Conservation (phyloP, 2,888 invertebrate species). For the Camptogramma bilineatum region DNA sequence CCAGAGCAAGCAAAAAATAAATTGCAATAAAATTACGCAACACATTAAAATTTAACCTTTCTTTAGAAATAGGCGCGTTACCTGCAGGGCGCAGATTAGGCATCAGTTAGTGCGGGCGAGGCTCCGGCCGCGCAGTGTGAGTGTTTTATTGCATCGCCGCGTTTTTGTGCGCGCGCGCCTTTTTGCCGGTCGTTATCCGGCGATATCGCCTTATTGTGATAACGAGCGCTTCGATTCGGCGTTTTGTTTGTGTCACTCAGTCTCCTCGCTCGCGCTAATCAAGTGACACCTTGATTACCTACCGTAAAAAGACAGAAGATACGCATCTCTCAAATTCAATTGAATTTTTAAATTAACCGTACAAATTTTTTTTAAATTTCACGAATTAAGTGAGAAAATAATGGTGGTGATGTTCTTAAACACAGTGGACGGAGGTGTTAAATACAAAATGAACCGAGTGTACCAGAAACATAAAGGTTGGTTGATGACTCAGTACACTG, state of each 20-base stretch:
- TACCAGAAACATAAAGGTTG: background rate
- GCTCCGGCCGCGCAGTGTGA: constrained; percentile 6
- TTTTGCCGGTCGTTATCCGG: constrained; percentile 18
- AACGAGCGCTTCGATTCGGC: constrained; percentile 13
- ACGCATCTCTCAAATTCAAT: background rate
- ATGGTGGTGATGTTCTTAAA: background rate
- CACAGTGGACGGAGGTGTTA: background rate
- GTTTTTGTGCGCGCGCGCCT: constrained; percentile 14
- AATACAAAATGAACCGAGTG: background rate
- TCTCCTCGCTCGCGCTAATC: constrained; percentile 2
- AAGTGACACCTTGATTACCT: constrained; percentile 3
- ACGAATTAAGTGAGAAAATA: background rate
- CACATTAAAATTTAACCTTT: constrained; percentile 5
- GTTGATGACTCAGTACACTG: background rate
- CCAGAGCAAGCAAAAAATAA: background rate
- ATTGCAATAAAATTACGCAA: constrained; percentile 2
- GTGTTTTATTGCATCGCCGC: constrained; percentile 27
- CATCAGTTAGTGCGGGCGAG: background rate
- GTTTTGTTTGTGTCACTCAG: background rate
- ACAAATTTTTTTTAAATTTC: background rate
- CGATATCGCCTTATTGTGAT: constrained; percentile 14
- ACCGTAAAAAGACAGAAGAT: background rate
- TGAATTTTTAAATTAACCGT: background rate
- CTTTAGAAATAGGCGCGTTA: constrained; percentile 14
- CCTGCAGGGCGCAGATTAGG: constrained; percentile 11